Conservation (phyloP, 2,888 invertebrate genomes). For the Thalpophila matura region DNA sequence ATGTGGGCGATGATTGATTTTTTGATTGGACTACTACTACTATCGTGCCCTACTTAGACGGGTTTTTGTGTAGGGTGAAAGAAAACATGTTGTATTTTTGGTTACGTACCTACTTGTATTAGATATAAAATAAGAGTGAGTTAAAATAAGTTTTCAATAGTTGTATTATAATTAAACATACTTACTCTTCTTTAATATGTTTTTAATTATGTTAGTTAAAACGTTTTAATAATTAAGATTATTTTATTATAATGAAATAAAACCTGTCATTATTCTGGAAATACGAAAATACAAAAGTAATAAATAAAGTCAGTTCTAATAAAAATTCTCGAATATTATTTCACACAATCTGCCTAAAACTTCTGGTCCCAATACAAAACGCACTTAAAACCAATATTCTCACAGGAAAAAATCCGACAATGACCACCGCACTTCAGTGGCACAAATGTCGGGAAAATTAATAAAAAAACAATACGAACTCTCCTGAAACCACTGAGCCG, state of each 20-base stretch:
- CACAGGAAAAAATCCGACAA: constrained; percentile 80
- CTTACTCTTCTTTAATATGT: too few species aligned
- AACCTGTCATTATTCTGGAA: too few species aligned
- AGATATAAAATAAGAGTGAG: background rate
- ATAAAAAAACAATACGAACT: constrained; percentile 81
- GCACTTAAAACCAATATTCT: constrained; percentile 78
- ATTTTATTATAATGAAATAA: too few species aligned
- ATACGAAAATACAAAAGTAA: background rate
- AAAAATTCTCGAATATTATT: constrained; percentile 25
- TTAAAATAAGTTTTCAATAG: background rate
- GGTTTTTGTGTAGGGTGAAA: constrained; percentile 22
- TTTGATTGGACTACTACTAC: constrained; percentile 73
- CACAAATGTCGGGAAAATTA: constrained; percentile 67
- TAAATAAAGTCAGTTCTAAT: background rate
- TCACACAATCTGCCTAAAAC: constrained; percentile 59
- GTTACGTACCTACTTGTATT: constrained; percentile 6
- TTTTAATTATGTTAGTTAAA: too few species aligned
- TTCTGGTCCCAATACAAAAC: constrained; percentile 46
- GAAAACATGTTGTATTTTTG: constrained; percentile 35
- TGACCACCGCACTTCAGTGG: constrained; percentile 63
- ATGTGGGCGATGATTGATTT: constrained; percentile 81
- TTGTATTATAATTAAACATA: too few species aligned
- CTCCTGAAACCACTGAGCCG: constrained; percentile 83
- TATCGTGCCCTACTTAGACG: constrained; percentile 64
- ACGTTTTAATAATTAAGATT: too few species aligned